These are phyloP conservation scores for Marcusenius ussheri DNA, from an alignment of 2,113 vertebrate genomes.

Conservation along the genomic window DNA sequence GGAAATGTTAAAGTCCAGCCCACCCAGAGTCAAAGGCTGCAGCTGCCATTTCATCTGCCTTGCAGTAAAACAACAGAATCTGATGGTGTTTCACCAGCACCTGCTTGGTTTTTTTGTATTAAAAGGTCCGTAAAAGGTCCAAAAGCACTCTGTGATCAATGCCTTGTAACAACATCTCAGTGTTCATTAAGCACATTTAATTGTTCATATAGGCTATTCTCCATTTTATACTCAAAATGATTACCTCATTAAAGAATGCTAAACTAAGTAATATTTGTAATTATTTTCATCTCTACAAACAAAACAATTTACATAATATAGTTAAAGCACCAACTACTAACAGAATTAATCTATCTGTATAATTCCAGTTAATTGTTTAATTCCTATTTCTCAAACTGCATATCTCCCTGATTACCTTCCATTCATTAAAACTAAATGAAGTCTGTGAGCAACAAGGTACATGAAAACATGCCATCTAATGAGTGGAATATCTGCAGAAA, in stretches of 20 bases:
- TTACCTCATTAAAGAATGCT: not conserved
- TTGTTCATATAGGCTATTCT: not conserved
- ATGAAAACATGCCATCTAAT: not conserved
- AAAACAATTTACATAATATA: conserved; percentile 9
- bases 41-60: not conserved
- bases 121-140: not conserved
- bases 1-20: conserved; percentile 36
- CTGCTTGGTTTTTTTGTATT: not conserved
- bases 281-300: not conserved
- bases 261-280: not conserved
- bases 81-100: not conserved
- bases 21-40: not conserved
- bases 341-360: not conserved
- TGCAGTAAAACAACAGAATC: not conserved
- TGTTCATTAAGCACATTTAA: not conserved
- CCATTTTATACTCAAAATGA: not conserved
- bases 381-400: not conserved
- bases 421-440: not conserved
- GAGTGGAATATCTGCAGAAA: not conserved
- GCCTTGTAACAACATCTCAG: not conserved
- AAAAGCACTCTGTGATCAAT: not conserved
- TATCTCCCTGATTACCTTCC: not conserved
- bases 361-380: not conserved
- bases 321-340: not conserved
- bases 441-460: not conserved